A percentile compares a stretch with the other conserved stretches of the same genome.
Evolutionary conservation across 2,113 vertebrate genomes (phyloP).

Genomic region (Kryptolebias marmoratus): DNA sequence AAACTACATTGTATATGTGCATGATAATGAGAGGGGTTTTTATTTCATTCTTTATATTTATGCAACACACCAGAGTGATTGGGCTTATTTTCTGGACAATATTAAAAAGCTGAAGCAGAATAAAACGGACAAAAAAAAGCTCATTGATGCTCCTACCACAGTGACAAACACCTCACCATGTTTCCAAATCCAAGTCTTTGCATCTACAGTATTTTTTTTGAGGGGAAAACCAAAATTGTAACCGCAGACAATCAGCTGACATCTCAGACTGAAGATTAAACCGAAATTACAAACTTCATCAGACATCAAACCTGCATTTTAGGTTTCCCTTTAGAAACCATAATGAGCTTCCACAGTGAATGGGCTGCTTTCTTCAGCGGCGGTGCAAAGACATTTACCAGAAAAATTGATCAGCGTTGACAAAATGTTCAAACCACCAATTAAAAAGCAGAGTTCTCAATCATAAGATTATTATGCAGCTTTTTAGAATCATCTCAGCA

Average conservation of each 20-base stretch:
- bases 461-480: not conserved
- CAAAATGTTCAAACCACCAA: constrained; percentile 20
- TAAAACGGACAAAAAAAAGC: not conserved
- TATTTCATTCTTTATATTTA: too few relatives aligned
- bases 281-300: constrained; percentile 46
- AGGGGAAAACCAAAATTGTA: constrained; percentile 36
- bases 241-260: constrained; percentile 32
- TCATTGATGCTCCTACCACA: not conserved
- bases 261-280: constrained; percentile 13
- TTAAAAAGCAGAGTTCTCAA: constrained; percentile 7
- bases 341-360: constrained; percentile 28
- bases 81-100: too few relatives aligned
- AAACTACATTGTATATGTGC: too few relatives aligned
- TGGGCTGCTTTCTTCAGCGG: constrained; percentile 23
- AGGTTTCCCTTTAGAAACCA: constrained; percentile 43
- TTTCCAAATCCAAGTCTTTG: not conserved
- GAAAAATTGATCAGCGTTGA: constrained; percentile 28
- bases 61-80: too few relatives aligned
- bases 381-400: not conserved
- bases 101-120: not conserved
- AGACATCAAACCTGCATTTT: constrained; percentile 38
- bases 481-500: constrained; percentile 20
- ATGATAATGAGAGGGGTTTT: too few relatives aligned
- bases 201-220: constrained; percentile 15
- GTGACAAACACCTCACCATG: not conserved